These are phyloP conservation scores for Steromphala cineraria DNA, from an alignment of 2,888 invertebrate species.

Conservation along the genomic window DNA sequence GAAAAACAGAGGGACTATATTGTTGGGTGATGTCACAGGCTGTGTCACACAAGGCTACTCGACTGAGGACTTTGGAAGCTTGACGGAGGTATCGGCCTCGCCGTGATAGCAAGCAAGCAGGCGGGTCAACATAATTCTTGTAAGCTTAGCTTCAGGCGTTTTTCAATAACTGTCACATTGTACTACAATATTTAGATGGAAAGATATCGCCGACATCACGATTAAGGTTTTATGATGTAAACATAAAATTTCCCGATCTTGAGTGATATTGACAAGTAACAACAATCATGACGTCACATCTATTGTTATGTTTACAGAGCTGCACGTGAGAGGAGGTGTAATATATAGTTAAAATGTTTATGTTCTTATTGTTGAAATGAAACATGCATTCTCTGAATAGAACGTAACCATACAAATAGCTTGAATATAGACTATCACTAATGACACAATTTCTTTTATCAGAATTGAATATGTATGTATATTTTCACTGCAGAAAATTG, in stretches of 20 bases:
- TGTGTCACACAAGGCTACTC: background rate
- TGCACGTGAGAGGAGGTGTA: background rate
- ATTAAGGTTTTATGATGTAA: background rate
- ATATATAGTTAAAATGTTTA: background rate
- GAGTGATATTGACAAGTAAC: background rate
- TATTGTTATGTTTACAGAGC: background rate
- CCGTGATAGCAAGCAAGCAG: background rate
- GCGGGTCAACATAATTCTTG: background rate
- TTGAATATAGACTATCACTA: no score
- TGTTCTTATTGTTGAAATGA: background rate
- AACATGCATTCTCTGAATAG: no score
- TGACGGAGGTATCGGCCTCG: background rate
- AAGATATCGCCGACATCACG: background rate
- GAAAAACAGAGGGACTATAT: background rate
- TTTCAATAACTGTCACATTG: background rate
- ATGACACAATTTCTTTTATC: no score
- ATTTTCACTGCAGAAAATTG: no score
- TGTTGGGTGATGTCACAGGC: background rate
- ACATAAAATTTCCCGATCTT: background rate
- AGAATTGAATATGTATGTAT: no score
- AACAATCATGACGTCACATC: background rate
- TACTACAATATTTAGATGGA: background rate
- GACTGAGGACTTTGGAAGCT: conserved; percentile 1
- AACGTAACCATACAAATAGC: no score
- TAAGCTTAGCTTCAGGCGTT: background rate